Evolutionary conservation across 2,113 vertebrate species (phyloP), one percentile per base, ranked within the genome.

Genomic region (Notiomystis cincta): DNA sequence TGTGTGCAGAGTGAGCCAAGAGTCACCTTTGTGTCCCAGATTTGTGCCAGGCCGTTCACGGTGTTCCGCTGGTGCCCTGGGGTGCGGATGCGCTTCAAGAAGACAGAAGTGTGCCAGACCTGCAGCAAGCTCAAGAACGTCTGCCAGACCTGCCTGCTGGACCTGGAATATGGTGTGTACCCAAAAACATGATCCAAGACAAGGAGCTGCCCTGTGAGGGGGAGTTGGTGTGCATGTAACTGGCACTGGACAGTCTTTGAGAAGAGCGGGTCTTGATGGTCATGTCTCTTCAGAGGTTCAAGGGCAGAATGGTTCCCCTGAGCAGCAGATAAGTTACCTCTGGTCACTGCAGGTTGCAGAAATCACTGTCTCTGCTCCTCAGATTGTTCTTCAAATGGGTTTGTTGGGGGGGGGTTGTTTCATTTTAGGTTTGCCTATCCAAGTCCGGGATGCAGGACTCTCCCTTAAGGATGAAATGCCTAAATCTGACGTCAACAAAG

Each of bases 81-180:
- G 3, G 99, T 99, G 53, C 98, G 99, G 1, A 99, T 99, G 99
- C 99, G 99, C 89, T 99, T 99, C 97, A 99, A 99, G 98, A 99
- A 99, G 96, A 99, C 99, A 2, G 99, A 99, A 90, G 99, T 99
- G 40, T 99, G 99, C 97, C 99, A 99, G 85, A 99, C 99, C 2
- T 99, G 99, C 96, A 99, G 99, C 98, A 99, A 99, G 97, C 98
- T 99, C 98, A 99, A 99, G 95, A 99, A 99, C 6, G 99, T 99
- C 84, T 99, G 99, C 94, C 99, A 99, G 89, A 99, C 99, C 47
- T 99, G 99, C 93, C 98, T 99, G 73, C 98, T 99, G 53, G 99
- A 99, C 95, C 97, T 99, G n/a, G 99, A 99, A 25, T 99, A 99
- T 83, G 99, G 99, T 99, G 85, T 17, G 98, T 98, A 90, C 35